Base-by-base conservation (phyloP, 2,113 vertebrate species). In the Helogale parvula region DNA sequence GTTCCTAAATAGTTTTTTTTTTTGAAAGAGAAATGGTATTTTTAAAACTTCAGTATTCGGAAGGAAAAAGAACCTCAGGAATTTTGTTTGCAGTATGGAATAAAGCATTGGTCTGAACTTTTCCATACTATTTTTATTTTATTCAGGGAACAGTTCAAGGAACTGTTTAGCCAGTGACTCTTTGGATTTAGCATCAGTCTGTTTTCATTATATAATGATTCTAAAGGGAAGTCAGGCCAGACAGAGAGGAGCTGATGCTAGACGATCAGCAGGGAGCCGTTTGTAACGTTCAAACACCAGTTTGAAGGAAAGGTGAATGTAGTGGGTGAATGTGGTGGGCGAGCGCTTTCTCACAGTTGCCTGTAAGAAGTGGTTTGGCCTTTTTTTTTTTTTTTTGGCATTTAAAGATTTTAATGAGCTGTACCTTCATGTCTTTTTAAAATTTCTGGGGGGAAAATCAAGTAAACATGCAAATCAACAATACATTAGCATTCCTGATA, bases 231-330 rank as follows among this genome's bases (percentile, higher is more conserved):
- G 15, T n/a, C 47, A 94, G 54, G 7, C 38, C 65, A 90, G 79
- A 31, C 7, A 79, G 60, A 50, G 76, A 91, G 68, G 52, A 50
- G n/a, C 79, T 88, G 63, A 45, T 65, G 31, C 68, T 63, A 35
- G 84, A 66, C 92, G 23, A 45, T 57, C 81, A 94, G 38, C 21
- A 85, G 79, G 76, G 54, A 57, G 69, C 69, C 29, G 84, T 87
- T 66, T 93, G 63, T 69, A 96, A 66, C 41, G 79, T 54, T 54
- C 50, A 54, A 41, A 71, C 83, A 50, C 60, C 38, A 86, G 77
- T 94, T 96, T 80, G 65, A 86, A 97, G 94, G 69, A 94, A 96
- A 91, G 68, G 65, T 80, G 76, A 81, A 76, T 45, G 14, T 76
- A 41, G n/a, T 88, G 7, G 66, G 77, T 68, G 35, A 84, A 57